Evolutionary conservation across 2,797 vertebrate species (phyloP), one percentile per base, ranked within the genome.

Genomic region (Meriones psammophilus): DNA sequence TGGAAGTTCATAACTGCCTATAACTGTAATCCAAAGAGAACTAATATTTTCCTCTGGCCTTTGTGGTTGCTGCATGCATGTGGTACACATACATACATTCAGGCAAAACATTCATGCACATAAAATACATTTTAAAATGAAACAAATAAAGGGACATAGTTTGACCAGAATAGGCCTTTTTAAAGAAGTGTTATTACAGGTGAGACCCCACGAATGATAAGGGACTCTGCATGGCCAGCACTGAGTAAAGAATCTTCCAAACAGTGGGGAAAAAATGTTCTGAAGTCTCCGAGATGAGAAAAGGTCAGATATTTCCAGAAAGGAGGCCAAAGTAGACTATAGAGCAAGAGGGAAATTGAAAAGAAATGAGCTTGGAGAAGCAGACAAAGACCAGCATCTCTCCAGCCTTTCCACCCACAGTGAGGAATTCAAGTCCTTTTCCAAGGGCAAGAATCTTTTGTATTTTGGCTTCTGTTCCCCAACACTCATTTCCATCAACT

Each of bases 261-360:
- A n/a, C 50, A 90, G 56, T n/a, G 26, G 46, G 50, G 78, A 89
- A 54, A 95, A 94, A 93, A 94, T 78, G n/a, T 39, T 78, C 42
- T 60, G 58, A 90, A 92, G n/a, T 86, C 71, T 94, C 39, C 13
- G 56, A 68, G 10, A 93, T 60, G 30, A 42, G 17, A 10, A 90
- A 96, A 95, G 84, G 56, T 68, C n/a, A 68, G 71, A 80, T n/a
- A 87, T 84, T 94, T 94, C 81, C 62, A 88, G 77, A 74, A 95
- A 92, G 42, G 64, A 92, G 79, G 50, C 13, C 64, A 88, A 15
- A 42, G 66, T 83, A 86, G 30, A 46, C 39, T 77, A 36, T 36
- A 85, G 78, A 95, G 58, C 76, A 94, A 94, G 89, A 93, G 42
- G 36, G 58, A 80, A 9, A 84, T 2, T 86, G 39, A 87, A 88